Base-by-base conservation (phyloP, 2,888 invertebrate genomes). In the Megamerina dolium region DNA sequence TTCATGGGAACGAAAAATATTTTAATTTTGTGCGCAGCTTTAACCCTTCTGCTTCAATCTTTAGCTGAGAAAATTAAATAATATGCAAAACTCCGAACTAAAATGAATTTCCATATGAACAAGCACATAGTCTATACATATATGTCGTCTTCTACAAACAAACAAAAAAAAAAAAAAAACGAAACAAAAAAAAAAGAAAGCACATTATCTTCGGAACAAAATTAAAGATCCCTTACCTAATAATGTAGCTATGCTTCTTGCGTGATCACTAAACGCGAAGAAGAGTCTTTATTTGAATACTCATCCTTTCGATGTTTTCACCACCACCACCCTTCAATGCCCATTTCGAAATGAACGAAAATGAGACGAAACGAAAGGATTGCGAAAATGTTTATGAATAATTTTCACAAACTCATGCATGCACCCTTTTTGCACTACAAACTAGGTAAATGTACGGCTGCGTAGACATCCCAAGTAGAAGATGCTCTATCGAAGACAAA, bases 1-100 rank as follows among this genome's bases (percentile, higher is more conserved):
- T 63, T 51, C 64, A 65, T 64, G 64, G 64, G 64, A 64, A 64
- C 61, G 55, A 57, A 62, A n/a, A n/a, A 64, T 57, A 57, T 43
- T 52, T 53, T 9, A 32, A 37, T 43, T 42, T 36, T n/a, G n/a
- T n/a, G n/a, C n/a, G n/a, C n/a, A n/a, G n/a, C n/a, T n/a, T n/a
- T n/a, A n/a, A n/a, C n/a, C n/a, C n/a, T n/a, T n/a, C 41, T 49
- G 59, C 58, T 55, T 58, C 37, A 30, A 27, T 21, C 23, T 12
- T 14, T 45, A 36, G 52, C 60, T 57, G 61, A 60, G 60, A 57
- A 62, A 61, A 57, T 64, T 64, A 64, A 64, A 63, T 60, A 61
- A 54, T 63, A 60, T 60, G 61, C 62, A 63, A 63, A 63, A 60
- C 53, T 56, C 57, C 43, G 10, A 8, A 23, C 10, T 23, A 10